These are phyloP conservation scores for Trisateles emortualis DNA, from an alignment of 2,888 invertebrate species.

Conservation along the genomic window DNA sequence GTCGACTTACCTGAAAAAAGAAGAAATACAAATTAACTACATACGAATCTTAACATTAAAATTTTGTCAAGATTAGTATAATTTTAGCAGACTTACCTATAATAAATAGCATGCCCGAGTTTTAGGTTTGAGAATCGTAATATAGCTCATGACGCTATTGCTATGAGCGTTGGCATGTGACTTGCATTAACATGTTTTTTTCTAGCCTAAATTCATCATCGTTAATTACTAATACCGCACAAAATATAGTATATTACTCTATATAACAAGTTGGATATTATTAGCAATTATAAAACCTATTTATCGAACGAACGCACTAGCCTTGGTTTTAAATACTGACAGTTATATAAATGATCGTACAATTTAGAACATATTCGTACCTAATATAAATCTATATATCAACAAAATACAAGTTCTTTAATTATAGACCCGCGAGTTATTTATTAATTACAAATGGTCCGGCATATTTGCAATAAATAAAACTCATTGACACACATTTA, in stretches of 20 bases:
- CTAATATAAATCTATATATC: not conserved
- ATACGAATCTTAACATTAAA: too few species aligned
- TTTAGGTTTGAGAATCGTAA: too few species aligned
- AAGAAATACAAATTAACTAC: not conserved
- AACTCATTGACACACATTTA: not conserved
- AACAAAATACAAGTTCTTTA: not conserved
- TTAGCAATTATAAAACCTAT: not conserved
- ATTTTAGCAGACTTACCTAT: too few species aligned
- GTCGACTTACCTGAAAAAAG: conserved; percentile 33
- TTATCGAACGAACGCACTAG: not conserved
- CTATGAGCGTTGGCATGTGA: too few species aligned
- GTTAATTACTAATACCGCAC: too few species aligned
- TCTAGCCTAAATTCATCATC: too few species aligned
- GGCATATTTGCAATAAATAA: not conserved
- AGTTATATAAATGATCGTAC: not conserved
- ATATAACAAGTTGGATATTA: too few species aligned
- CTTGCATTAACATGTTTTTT: too few species aligned
- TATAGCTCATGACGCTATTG: too few species aligned
- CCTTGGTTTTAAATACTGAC: not conserved
- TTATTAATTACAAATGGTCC: not conserved
- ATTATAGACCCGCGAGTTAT: not conserved
- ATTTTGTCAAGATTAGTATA: too few species aligned
- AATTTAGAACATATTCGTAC: not conserved
- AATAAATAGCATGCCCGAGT: too few species aligned
- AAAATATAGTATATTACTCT: not conserved